A percentile compares a stretch with the other conserved stretches of the same genome.
Conservation (phyloP, 2,888 invertebrate genomes). For the Euplexia lucipara region DNA sequence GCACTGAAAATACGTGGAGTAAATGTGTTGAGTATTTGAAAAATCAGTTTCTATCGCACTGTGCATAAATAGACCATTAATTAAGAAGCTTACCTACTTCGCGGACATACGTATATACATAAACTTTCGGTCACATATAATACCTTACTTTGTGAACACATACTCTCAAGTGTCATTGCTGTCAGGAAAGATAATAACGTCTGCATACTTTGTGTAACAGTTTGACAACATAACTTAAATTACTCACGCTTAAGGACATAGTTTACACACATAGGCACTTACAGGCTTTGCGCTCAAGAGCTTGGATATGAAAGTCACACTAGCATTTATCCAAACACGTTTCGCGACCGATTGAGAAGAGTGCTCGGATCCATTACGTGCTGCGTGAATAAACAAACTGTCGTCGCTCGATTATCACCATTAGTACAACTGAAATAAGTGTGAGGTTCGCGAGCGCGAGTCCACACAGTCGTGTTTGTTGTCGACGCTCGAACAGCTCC, state of each 20-base stretch:
- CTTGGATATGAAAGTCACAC: slow-evolving; percentile 85
- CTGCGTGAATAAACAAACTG: slow-evolving; percentile 80
- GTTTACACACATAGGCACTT: slow-evolving; percentile 70
- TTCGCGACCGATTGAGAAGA: slow-evolving; percentile 85
- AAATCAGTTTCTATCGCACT: neutral
- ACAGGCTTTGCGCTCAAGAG: slow-evolving; percentile 69
- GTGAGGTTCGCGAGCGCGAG: slow-evolving; percentile 32
- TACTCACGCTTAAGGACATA: slow-evolving; percentile 65
- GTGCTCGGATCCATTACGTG: slow-evolving; percentile 85
- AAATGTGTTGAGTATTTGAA: neutral
- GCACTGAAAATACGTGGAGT: neutral
- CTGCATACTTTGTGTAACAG: slow-evolving; percentile 64
- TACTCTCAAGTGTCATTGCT: slow-evolving; percentile 59
- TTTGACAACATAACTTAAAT: slow-evolving; percentile 67
- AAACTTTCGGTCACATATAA: slow-evolving; percentile 1
- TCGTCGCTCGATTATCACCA: slow-evolving; percentile 75
- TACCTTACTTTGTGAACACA: slow-evolving; percentile 50
- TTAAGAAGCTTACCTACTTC: slow-evolving; percentile 25
- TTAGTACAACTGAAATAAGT: slow-evolving; percentile 64
- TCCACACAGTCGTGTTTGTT: slow-evolving; percentile 69
- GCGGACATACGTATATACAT: slow-evolving; percentile 16
- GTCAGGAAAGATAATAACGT: slow-evolving; percentile 65
- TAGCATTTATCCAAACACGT: slow-evolving; percentile 87
- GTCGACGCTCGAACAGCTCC: slow-evolving; percentile 72
- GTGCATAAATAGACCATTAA: slow-evolving; percentile 19